Conservation (phyloP, 2,113 vertebrate species). For the Asarcornis scutulata region DNA sequence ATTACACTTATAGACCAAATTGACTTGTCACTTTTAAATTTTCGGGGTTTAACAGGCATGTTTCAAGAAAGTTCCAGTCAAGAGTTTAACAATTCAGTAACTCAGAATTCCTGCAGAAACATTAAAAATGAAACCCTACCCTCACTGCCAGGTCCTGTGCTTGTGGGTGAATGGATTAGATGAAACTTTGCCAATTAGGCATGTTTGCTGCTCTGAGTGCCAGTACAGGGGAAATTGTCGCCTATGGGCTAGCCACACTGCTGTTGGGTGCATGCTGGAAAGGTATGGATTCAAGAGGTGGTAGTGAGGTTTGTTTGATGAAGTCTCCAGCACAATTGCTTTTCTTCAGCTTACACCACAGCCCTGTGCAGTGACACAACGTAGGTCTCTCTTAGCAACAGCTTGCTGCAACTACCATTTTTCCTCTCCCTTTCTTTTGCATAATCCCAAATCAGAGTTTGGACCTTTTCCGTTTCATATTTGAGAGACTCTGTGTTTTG, state of each 20-base stretch:
- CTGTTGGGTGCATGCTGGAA: neutral
- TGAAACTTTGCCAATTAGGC: neutral
- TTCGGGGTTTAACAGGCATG: neutral
- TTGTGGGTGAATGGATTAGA: neutral
- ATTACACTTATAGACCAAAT: neutral
- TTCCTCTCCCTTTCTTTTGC: neutral
- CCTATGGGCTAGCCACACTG: neutral
- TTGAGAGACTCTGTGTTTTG: conserved; percentile 29
- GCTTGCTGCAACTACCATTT: neutral
- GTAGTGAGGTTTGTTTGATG: neutral
- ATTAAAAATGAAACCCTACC: neutral
- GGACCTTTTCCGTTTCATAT: neutral
- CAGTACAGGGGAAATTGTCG: neutral
- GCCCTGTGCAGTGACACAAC: neutral
- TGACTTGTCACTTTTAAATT: neutral
- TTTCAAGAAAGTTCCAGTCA: neutral
- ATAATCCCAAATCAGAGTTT: neutral
- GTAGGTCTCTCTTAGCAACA: neutral
- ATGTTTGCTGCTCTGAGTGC: neutral
- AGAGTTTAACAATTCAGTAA: neutral
- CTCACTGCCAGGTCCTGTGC: neutral
- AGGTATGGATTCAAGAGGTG: neutral
- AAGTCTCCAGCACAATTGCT: neutral
- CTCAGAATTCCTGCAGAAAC: neutral
- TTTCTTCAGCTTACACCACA: neutral